phyloP scores from a whole-genome alignment of 2,113 vertebrate species.

The Deroptyus accipitrinus region DNA sequence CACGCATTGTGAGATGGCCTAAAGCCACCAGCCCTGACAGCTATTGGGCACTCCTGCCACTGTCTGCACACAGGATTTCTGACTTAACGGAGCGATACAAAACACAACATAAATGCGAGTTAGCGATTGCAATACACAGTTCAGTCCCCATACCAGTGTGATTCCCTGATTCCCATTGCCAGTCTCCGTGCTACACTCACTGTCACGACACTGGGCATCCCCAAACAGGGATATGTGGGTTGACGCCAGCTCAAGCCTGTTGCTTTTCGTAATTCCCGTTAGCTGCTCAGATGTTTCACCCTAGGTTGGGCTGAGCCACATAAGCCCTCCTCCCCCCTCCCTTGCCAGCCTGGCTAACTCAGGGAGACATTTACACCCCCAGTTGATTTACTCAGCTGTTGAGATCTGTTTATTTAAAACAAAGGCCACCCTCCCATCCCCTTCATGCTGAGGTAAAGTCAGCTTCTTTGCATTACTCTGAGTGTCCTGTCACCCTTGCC shows the following conservation, averaged over 20 bases:
- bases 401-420: not conserved
- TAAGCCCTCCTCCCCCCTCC: not conserved
- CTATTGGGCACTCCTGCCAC: not conserved
- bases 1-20: not conserved
- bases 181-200: not conserved
- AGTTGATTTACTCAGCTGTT: not conserved
- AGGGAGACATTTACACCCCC: not conserved
- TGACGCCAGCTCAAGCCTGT: not conserved
- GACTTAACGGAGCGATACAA: not conserved
- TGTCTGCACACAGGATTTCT: not conserved
- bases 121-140: no score
- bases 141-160: not conserved
- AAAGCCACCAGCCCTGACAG: not conserved
- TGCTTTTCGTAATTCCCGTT: not conserved
- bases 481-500: accelerated
- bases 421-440: not conserved
- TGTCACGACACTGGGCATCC: accelerated
- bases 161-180: not conserved
- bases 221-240: accelerated
- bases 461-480: not conserved
- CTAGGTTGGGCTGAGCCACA: not conserved
- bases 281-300: not conserved
- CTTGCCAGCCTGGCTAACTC: not conserved
- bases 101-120: not conserved
- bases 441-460: not conserved